phyloP scores from a whole-genome alignment of 2,113 vertebrate genomes.

The Synodontis membranacea region DNA sequence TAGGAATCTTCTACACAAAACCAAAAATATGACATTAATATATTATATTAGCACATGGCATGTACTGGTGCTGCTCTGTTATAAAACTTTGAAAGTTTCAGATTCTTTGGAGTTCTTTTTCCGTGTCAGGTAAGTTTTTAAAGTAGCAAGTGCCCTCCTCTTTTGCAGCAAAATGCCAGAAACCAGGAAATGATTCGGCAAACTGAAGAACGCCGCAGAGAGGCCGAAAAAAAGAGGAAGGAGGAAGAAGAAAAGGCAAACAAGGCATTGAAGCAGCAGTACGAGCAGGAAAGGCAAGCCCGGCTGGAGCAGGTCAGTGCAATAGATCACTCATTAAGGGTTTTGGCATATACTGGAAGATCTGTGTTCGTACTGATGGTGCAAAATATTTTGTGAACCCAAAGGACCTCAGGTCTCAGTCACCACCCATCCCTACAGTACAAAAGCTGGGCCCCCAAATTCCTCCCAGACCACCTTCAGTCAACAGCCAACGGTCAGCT shows the following conservation, averaged over 20 bases:
- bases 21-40: neutral
- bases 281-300: conserved; percentile 19
- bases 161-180: conserved; percentile 75
- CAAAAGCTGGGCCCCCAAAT: conserved; percentile 65
- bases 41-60: neutral
- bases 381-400: neutral
- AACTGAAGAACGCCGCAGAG: conserved; percentile 71
- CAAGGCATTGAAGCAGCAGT: conserved; percentile 33
- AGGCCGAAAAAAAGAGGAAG: conserved; percentile 72
- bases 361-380: neutral
- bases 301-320: conserved; percentile 39
- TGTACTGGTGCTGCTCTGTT: too few species aligned
- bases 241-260: conserved; percentile 64
- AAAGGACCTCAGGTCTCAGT: conserved; percentile 71
- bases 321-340: neutral
- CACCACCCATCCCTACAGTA: conserved; percentile 79
- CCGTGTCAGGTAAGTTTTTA: neutral
- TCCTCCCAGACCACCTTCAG: conserved; percentile 71
- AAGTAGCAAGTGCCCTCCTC: neutral
- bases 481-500: conserved; percentile 66
- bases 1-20: neutral
- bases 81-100: too few species aligned
- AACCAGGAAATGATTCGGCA: conserved; percentile 75
- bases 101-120: neutral
- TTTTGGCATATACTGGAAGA: neutral